These are phyloP conservation scores for Phalanger gymnotis DNA, from an alignment of 2,797 vertebrate genomes.

Conservation along the genomic window DNA sequence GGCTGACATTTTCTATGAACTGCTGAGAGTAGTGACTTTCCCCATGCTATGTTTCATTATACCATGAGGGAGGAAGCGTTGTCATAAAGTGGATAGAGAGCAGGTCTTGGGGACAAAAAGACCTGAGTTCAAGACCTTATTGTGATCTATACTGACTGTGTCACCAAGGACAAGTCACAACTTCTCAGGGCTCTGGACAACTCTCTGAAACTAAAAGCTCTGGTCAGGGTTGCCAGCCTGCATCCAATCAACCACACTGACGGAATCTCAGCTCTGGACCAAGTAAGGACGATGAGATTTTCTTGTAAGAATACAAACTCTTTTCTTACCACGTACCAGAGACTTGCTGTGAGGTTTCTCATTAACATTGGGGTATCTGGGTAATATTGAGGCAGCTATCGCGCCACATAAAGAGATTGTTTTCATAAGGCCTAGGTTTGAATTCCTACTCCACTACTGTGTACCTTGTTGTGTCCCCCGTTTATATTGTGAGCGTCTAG, in stretches of 20 bases:
- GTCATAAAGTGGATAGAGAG: not conserved
- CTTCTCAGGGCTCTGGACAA: not conserved
- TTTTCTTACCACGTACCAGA: not conserved
- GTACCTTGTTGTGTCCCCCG: not conserved
- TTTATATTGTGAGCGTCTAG: not conserved
- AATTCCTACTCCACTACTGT: not conserved
- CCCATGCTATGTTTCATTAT: not conserved
- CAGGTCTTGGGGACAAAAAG: not conserved
- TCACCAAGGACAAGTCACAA: not conserved
- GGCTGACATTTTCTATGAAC: conserved; percentile 28
- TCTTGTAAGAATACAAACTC: not conserved
- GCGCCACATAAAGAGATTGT: not conserved
- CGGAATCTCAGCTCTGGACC: not conserved
- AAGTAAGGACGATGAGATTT: not conserved
- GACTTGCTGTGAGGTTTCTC: not conserved
- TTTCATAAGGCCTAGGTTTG: not conserved
- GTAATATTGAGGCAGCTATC: not conserved
- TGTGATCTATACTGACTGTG: not conserved
- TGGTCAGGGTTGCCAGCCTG: not conserved
- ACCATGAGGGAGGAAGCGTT: not conserved
- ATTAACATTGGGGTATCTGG: not conserved
- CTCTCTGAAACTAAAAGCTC: not conserved
- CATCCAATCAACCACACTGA: not conserved
- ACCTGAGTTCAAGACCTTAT: not conserved
- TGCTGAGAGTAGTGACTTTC: conserved; percentile 3